Percentiles rank a stretch among this genome's conserved stretches.
Conservation (phyloP, 1,140 invertebrate genomes). For the Pissodes strobi region DNA sequence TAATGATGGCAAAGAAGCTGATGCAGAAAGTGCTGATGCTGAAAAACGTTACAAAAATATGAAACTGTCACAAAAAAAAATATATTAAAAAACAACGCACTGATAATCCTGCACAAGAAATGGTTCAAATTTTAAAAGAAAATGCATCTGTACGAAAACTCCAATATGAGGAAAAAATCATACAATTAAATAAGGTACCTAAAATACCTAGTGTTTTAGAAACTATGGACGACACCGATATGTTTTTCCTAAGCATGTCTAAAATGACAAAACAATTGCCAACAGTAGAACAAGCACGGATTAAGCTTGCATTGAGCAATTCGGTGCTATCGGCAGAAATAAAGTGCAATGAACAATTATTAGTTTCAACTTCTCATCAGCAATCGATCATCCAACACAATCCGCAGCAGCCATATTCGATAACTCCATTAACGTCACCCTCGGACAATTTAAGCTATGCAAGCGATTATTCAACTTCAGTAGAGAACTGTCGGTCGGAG, state of each 20-base stretch:
- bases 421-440: too few relatives aligned
- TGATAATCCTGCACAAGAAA: background rate
- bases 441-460: background rate
- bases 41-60: too few relatives aligned
- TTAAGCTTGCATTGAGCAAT: constrained; percentile 7
- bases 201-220: constrained; percentile 1
- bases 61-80: background rate
- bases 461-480: background rate
- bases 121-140: too few relatives aligned
- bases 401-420: too few relatives aligned
- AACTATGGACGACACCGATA: constrained; percentile 4
- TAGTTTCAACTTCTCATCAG: too few relatives aligned
- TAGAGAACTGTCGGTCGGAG: too few relatives aligned
- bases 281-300: background rate
- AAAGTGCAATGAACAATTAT: too few relatives aligned
- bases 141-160: constrained; percentile 1
- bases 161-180: constrained; percentile 8
- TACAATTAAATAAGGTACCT: background rate
- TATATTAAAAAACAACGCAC: constrained; percentile 2
- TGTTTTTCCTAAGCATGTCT: too few relatives aligned
- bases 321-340: too few relatives aligned
- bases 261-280: constrained; percentile 3
- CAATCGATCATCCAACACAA: constrained; percentile 1
- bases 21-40: background rate
- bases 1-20: too few relatives aligned